Evolutionary conservation across 2,113 vertebrate species (phyloP).

Genomic region (Ornithorhynchus anatinus): DNA sequence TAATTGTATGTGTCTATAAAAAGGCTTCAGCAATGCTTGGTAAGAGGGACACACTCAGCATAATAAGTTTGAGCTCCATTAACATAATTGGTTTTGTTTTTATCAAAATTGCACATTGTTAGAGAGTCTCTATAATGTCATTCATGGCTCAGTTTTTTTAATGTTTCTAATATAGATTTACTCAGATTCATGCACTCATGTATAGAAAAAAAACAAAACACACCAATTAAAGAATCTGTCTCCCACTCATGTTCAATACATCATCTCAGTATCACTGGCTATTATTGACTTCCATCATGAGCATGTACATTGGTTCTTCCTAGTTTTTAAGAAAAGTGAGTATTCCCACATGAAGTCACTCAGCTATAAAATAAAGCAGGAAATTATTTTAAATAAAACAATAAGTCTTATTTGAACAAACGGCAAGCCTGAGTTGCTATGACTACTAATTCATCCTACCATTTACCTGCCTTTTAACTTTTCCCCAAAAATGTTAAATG

Average conservation of each 20-base stretch:
- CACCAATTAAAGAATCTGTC: slow-evolving; percentile 1
- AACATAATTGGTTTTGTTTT: slow-evolving; percentile 51
- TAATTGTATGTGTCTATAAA: slow-evolving; percentile 6
- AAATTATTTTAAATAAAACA: no score
- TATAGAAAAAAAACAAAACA: slow-evolving; percentile 1
- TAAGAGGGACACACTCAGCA: slow-evolving; percentile 20
- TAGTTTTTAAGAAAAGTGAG: neutral
- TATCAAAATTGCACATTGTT: slow-evolving; percentile 30
- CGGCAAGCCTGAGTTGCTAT: neutral
- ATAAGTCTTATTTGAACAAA: no score
- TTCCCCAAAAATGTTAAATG: neutral
- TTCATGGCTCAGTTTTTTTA: slow-evolving; percentile 18
- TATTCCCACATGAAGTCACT: neutral
- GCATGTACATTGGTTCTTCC: neutral
- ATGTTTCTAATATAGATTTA: slow-evolving; percentile 22
- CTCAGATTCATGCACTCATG: slow-evolving; percentile 25
- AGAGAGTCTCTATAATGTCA: slow-evolving; percentile 15
- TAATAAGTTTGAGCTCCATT: slow-evolving; percentile 35
- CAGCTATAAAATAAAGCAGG: slow-evolving; percentile 3
- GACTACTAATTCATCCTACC: neutral
- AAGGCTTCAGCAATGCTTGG: neutral
- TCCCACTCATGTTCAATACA: neutral
- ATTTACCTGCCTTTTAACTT: neutral
- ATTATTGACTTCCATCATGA: neutral
- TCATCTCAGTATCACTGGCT: neutral